phyloP scores from a whole-genome alignment of 2,113 vertebrate genomes.

The Phodopus roborovskii region DNA sequence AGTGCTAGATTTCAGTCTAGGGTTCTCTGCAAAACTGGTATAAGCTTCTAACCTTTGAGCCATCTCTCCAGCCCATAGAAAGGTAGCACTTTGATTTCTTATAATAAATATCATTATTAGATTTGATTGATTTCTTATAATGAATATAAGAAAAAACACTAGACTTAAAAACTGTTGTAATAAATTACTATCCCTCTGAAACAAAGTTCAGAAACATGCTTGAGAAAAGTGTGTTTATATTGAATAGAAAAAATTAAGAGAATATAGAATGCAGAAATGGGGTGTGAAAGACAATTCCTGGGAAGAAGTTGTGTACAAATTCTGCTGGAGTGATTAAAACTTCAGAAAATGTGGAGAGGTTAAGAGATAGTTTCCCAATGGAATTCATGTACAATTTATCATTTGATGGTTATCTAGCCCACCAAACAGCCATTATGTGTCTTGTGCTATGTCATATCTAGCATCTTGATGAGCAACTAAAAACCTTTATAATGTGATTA shows the following conservation, averaged over 20 bases:
- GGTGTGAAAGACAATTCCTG: neutral
- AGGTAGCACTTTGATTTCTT: conserved; percentile 71
- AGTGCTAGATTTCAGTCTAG: neutral
- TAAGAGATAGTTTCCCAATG: neutral
- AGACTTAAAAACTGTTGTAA: conserved; percentile 55
- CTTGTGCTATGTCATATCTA: neutral
- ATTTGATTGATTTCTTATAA: conserved; percentile 49
- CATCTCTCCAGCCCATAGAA: neutral
- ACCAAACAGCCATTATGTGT: neutral
- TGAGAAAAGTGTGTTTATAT: conserved; percentile 69
- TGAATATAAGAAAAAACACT: neutral
- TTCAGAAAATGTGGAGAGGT: neutral
- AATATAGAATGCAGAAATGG: neutral
- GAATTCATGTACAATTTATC: neutral
- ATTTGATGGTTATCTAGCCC: neutral
- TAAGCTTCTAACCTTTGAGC: neutral
- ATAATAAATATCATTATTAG: neutral
- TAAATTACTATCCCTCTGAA: conserved; percentile 70
- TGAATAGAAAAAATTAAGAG: conserved; percentile 75
- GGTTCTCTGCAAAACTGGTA: neutral
- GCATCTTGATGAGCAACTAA: neutral
- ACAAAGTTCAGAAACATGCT: conserved; percentile 61
- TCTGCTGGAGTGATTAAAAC: too few species aligned
- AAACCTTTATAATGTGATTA: neutral
- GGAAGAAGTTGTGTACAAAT: neutral